Evolutionary conservation across 2,113 vertebrate species (phyloP).

Genomic region (Steatornis caripensis): DNA sequence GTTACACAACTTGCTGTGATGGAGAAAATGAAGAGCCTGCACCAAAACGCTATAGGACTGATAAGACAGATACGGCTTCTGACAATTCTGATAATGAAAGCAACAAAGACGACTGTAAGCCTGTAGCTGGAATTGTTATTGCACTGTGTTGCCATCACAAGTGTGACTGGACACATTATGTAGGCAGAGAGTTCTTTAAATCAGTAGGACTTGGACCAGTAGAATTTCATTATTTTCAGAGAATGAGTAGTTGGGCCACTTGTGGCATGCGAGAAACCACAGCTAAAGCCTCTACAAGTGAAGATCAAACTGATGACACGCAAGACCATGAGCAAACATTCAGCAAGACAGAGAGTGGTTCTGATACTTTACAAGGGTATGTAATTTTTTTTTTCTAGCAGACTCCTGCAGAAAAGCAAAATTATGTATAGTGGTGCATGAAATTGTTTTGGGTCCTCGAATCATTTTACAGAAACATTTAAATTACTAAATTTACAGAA

Average conservation of each 20-base stretch:
- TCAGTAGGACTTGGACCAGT: constrained; percentile 79
- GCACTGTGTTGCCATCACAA: constrained; percentile 96
- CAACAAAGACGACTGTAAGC: not conserved
- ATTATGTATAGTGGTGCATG: not conserved
- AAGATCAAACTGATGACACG: not conserved
- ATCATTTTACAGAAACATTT: not conserved
- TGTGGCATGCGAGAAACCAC: constrained; percentile 79
- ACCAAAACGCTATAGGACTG: constrained; percentile 74
- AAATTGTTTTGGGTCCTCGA: not conserved
- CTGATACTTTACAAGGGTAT: constrained; percentile 72
- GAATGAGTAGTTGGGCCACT: constrained; percentile 98
- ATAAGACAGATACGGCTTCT: constrained; percentile 4
- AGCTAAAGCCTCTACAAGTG: not conserved
- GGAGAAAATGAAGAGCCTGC: constrained; percentile 66
- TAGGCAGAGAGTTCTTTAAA: constrained; percentile 89
- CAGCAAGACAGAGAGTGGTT: not conserved
- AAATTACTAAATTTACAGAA: not conserved
- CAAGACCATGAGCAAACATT: constrained; percentile 72
- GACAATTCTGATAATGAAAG: not conserved
- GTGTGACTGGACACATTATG: constrained; percentile 94
- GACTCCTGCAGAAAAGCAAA: not conserved
- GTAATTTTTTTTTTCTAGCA: not conserved
- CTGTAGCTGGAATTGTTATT: constrained; percentile 82
- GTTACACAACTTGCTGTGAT: constrained; percentile 39
- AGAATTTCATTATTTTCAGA: constrained; percentile 89